A percentile compares a stretch with the other conserved stretches of the same genome.
Conservation (phyloP, 2,888 invertebrate species). For the Epistrophe eligans region DNA sequence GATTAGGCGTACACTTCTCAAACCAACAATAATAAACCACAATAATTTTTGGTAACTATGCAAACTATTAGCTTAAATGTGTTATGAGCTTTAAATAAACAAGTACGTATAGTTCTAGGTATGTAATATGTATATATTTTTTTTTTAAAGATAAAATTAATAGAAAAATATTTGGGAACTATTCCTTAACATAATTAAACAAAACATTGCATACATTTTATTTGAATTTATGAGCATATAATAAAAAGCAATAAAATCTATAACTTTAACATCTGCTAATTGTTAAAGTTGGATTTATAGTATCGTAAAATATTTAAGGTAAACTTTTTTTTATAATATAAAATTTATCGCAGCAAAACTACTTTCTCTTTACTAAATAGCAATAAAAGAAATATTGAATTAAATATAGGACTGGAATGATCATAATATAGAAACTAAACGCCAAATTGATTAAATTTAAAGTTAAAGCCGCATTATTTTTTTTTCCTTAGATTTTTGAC, state of each 20-base stretch:
- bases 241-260: constrained; percentile 3
- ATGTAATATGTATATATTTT: not conserved
- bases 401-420: no score
- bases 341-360: not conserved
- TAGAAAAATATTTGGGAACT: not conserved
- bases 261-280: constrained; percentile 16
- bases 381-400: not conserved
- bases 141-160: constrained; percentile 6
- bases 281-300: constrained; percentile 8
- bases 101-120: not conserved
- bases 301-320: not conserved
- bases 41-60: constrained; percentile 13
- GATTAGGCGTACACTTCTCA: not conserved
- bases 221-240: constrained; percentile 4
- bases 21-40: constrained; percentile 6
- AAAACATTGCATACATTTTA: constrained; percentile 5
- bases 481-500: no score
- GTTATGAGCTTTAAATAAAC: constrained; percentile 28
- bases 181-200: not conserved
- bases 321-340: not conserved
- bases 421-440: no score
- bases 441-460: no score
- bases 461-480: no score
- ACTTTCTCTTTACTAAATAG: not conserved
- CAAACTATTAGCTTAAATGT: constrained; percentile 16